Base-by-base conservation (phyloP, 2,113 vertebrate species). In the Ageneiosus marmoratus region DNA sequence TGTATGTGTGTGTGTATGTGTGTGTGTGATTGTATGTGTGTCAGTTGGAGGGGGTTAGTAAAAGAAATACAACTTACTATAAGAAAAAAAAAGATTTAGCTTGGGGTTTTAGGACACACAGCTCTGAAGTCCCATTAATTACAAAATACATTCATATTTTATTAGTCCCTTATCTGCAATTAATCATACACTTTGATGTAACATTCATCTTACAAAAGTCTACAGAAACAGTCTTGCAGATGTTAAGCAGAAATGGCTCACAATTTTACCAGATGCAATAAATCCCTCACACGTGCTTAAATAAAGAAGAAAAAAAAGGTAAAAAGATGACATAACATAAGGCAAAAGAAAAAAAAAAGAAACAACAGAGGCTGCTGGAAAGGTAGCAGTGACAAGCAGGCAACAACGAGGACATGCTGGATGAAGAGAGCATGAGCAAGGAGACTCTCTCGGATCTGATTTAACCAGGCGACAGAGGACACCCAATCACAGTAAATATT, bases 401-500 rank as follows among this genome's bases (percentile, higher is more conserved):
- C 34, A 65, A 18, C 51, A 58, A 34, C 50, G 79, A 67, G 46
- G 29, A 70, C 51, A 48, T 34, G 22, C 53, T n/a, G 72, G 75
- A 48, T 60, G 41, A 46, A 56, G 79, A 46, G 44, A 50, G 65
- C 46, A 70, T 2, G 32, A 41, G 60, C 74, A 73, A 74, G 58
- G 56, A 77, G 44, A 84, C 80, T 72, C 79, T 73, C 79, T 58
- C 65, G 58, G 76, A 89, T 88, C 86, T 82, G 79, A 94, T 94
- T 94, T 92, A 92, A 93, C 94, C 93, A 94, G 94, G 93, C 92
- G 93, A 94, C 94, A 92, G 91, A 94, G 93, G 92, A 94, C 90
- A 93, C 93, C 94, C 91, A 92, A 91, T 88, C 95, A 95, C 94
- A 92, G 94, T 95, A 95, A 96, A 95, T 95, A 95, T 96, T 95